Conservation (phyloP, 1,140 invertebrate species). For the Drosophila quadrilineata region DNA sequence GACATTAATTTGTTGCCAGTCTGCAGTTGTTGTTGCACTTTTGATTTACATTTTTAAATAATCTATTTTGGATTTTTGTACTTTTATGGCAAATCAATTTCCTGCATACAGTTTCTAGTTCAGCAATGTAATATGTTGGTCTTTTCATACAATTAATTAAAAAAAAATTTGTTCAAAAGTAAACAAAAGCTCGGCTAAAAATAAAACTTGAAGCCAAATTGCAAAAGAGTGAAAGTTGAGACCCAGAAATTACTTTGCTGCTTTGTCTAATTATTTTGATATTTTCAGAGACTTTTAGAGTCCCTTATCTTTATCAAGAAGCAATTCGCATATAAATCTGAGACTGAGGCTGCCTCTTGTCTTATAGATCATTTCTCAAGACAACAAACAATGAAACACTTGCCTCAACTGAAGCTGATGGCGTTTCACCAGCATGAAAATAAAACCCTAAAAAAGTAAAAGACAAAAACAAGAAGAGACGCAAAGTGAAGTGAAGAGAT, state of each 20-base stretch:
- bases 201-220: neutral
- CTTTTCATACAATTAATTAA: conserved; percentile 19
- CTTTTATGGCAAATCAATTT: conserved; percentile 24
- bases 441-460: conserved; percentile 7
- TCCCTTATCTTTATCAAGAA: conserved; percentile 7
- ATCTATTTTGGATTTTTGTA: conserved; percentile 11
- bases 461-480: neutral
- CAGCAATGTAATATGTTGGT: no score
- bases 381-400: conserved; percentile 58
- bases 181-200: conserved; percentile 2
- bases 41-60: conserved; percentile 35
- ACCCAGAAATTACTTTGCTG: conserved; percentile 20
- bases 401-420: conserved; percentile 22
- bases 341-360: conserved; percentile 30
- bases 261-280: conserved; percentile 58
- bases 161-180: conserved; percentile 12
- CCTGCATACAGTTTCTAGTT: conserved; percentile 5
- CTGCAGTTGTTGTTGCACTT: conserved; percentile 4
- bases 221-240: conserved; percentile 47
- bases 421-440: conserved; percentile 28
- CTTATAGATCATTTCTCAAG: conserved; percentile 53
- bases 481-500: no score
- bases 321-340: conserved; percentile 62
- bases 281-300: conserved; percentile 26
- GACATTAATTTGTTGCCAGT: conserved; percentile 54